Base-by-base conservation (phyloP, 2,797 vertebrate species). In the Enteromius fasciolatus region DNA sequence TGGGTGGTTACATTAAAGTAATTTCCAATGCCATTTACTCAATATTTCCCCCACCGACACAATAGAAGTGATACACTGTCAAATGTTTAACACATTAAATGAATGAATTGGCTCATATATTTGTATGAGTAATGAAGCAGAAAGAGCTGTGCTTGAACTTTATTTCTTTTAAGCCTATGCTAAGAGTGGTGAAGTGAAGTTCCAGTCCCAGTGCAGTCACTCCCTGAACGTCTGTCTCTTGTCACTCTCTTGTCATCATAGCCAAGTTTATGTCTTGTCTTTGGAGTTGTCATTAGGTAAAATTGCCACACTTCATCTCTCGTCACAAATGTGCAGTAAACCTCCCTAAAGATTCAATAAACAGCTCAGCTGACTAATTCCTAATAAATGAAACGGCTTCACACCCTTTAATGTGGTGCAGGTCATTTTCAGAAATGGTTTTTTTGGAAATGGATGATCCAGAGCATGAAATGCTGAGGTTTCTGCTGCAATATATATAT, bases 241-340 rank as follows among this genome's bases (percentile, higher is more conserved):
- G 90, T 92, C 90, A 89, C 84, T 87, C 82, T 87, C 82, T 68
- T 88, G 33, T 78, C 86, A 89, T 91, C 87, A 90, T 90, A 92
- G 89, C 74, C 68, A 12, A 36, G 76, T 83, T 78, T 87, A 84
- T 89, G 87, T 89, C 75, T 89, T 88, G 74, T 78, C 78, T 86
- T 85, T 84, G 84, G 70, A 87, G 36, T 59, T 52, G 52, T 84
- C 67, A 82, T 79, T 84, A 78, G 50, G 72, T 72, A 50, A 78
- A 81, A 76, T 78, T 54, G 73, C 25, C 64, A 72, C 67, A 68
- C 74, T 74, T 64, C 20, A n/a, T 64, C 44, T 74, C 39, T 66
- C 3, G 5, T 76, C 59, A 50, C 73, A 86, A 59, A 78, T 33
- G 48, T 68, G 39, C 74, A 25, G n/a, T n/a, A 44, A 82, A 82